Base-by-base conservation (phyloP, 2,888 invertebrate species). In the Caradrina kadenii region DNA sequence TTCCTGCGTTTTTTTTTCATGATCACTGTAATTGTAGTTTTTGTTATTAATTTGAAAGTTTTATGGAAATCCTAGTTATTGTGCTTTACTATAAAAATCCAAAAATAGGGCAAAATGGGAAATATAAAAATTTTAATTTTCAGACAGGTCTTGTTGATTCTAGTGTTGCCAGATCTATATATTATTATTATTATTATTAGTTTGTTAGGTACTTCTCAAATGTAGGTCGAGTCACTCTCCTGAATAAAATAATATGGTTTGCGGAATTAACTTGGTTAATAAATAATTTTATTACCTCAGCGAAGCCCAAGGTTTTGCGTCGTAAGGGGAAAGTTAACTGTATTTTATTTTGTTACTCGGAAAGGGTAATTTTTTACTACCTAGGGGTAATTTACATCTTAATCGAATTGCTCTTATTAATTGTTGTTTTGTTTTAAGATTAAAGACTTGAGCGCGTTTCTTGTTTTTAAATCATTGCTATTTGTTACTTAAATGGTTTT, bases 201-300 rank as follows among this genome's bases (percentile, higher is more conserved):
- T 45, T n/a, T 65, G 22, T 39, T 13, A n/a, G n/a, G n/a, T 26
- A 39, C 22, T 2, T n/a, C 56, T 48, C 19, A 22, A 67, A 69
- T 54, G 7, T 48, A 69, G 60, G 60, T 60, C 53, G 19, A 35
- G 17, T n/a, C 35, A 17, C 45, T 11, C 22, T 52, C 13, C n/a
- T 49, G 39, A 42, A 70, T 70, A 54, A 70, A 70, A 54, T 49
- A 62, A 39, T 31, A 42, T 54, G 48, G 11, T 49, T 50, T 31
- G 7, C 31, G 17, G 62, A 55, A 70, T 62, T 49, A 70, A 31
- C 17, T 62, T 62, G 10, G 49, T 70, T 70, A 70, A 22, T 70
- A 70, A 55, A 49, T 49, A 42, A 70, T 62, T 31, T 55, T 35
- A 49, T 55, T 42, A 60, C 39, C 31, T 8, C 17, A 10, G n/a